Evolutionary conservation across 2,113 vertebrate genomes (phyloP).

Genomic region (Prionailurus viverrinus): DNA sequence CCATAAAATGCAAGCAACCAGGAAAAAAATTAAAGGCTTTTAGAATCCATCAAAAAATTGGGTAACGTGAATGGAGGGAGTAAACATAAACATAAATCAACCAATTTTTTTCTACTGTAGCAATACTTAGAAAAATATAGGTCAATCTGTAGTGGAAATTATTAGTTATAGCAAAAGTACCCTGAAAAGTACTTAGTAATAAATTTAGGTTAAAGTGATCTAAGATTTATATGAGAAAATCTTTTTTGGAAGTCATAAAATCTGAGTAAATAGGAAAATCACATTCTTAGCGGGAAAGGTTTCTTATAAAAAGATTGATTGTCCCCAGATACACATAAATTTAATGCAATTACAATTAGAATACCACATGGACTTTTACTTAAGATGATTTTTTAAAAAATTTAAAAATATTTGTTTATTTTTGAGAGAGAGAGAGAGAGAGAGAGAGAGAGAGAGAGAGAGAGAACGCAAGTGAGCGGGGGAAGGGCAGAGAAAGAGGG

Average conservation of each 20-base stretch:
- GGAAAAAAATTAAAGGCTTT: background rate
- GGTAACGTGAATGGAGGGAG: background rate
- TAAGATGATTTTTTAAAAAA: background rate
- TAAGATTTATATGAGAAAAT: background rate
- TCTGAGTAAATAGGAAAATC: constrained; percentile 11
- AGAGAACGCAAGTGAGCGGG: too few relatives aligned
- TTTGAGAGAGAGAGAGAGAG: too few relatives aligned
- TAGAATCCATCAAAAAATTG: background rate
- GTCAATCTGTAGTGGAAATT: background rate
- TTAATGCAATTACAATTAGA: constrained; percentile 22
- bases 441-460: too few relatives aligned
- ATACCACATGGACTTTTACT: background rate
- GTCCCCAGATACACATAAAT: background rate
- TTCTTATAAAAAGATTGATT: background rate
- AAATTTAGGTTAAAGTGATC: background rate
- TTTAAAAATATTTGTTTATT: too few relatives aligned
- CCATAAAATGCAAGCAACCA: background rate
- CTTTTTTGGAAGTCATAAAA: background rate
- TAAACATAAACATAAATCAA: background rate
- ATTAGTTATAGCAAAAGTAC: background rate
- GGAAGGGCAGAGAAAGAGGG: too few relatives aligned
- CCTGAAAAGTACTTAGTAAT: background rate
- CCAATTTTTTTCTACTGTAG: background rate
- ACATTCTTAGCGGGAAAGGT: background rate
- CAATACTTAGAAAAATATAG: background rate